Evolutionary conservation across 2,888 invertebrate species (phyloP).

Genomic region (Nemotelus pantherinus): DNA sequence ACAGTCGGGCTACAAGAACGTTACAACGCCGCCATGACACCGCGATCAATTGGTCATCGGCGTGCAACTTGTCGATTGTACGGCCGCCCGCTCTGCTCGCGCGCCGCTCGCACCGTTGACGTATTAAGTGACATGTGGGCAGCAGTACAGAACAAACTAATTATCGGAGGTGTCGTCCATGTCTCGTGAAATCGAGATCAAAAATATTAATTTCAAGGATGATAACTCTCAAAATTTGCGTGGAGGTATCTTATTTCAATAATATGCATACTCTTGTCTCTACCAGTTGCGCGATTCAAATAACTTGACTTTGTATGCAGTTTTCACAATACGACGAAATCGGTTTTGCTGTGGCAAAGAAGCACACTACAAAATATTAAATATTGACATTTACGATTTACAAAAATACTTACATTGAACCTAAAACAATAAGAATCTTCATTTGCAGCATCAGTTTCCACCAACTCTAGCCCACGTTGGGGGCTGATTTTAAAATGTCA

Average conservation of each 20-base stretch:
- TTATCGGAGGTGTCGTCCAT: slow-evolving; percentile 44
- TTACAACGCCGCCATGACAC: slow-evolving; percentile 41
- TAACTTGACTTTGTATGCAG: not conserved
- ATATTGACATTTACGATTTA: no score
- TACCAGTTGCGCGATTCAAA: not conserved
- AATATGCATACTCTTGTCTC: not conserved
- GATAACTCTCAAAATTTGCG: slow-evolving; percentile 25
- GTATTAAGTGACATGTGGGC: slow-evolving; percentile 44
- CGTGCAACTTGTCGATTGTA: slow-evolving; percentile 19
- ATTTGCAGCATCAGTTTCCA: no score
- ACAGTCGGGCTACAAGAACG: slow-evolving; percentile 33
- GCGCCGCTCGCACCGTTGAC: slow-evolving; percentile 24
- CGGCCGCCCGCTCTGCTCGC: slow-evolving; percentile 23
- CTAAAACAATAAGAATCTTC: no score
- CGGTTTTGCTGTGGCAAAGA: not conserved
- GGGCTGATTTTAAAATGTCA: no score
- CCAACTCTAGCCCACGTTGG: no score
- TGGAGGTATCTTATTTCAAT: slow-evolving; percentile 32
- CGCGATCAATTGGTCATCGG: slow-evolving; percentile 43
- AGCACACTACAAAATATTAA: no score
- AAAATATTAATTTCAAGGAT: slow-evolving; percentile 43
- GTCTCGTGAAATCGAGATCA: slow-evolving; percentile 38
- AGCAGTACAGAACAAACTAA: slow-evolving; percentile 43
- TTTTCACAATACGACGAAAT: not conserved
- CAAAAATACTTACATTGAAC: no score